Percentiles rank a stretch among this genome's conserved stretches.
phyloP scores from a whole-genome alignment of 1,140 invertebrate genomes.

The Penaeus vannamei region DNA sequence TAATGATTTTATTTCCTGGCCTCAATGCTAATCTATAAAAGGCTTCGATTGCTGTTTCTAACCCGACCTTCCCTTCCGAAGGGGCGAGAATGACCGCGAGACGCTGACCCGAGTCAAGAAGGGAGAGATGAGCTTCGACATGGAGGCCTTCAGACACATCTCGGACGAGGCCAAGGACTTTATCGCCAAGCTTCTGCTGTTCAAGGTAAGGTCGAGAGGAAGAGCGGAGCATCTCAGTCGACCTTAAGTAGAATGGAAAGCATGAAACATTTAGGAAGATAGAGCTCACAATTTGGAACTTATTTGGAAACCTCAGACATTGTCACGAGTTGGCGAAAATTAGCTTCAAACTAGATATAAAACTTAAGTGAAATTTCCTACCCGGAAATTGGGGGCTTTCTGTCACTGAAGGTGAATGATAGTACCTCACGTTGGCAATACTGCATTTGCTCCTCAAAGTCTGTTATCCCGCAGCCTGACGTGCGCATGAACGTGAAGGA shows the following conservation, averaged over 20 bases:
- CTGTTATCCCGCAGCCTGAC: slow-evolving; percentile 75
- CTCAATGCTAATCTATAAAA: background rate
- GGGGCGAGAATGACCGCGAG: slow-evolving; percentile 87
- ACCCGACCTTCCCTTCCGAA: background rate
- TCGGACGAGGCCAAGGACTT: slow-evolving; percentile 90
- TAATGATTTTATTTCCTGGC: background rate
- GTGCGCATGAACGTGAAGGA: slow-evolving; percentile 84
- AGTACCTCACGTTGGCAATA: too few species aligned
- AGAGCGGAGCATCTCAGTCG: too few species aligned
- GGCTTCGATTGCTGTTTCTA: background rate
- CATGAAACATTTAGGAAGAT: too few species aligned
- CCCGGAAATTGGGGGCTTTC: too few species aligned
- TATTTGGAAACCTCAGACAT: too few species aligned
- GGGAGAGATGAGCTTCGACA: slow-evolving; percentile 73
- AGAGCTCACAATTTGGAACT: too few species aligned
- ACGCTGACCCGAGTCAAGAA: slow-evolving; percentile 85
- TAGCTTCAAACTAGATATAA: too few species aligned
- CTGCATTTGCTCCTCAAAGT: too few species aligned
- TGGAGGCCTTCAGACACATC: slow-evolving; percentile 75
- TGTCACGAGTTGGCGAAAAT: too few species aligned
- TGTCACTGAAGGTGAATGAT: too few species aligned
- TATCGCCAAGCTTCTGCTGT: slow-evolving; percentile 84
- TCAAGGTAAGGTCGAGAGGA: slow-evolving; percentile 69
- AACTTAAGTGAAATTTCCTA: too few species aligned
- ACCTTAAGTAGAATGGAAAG: too few species aligned